Conservation (phyloP, 2,797 vertebrate genomes). For the Hydrolagus colliei region DNA sequence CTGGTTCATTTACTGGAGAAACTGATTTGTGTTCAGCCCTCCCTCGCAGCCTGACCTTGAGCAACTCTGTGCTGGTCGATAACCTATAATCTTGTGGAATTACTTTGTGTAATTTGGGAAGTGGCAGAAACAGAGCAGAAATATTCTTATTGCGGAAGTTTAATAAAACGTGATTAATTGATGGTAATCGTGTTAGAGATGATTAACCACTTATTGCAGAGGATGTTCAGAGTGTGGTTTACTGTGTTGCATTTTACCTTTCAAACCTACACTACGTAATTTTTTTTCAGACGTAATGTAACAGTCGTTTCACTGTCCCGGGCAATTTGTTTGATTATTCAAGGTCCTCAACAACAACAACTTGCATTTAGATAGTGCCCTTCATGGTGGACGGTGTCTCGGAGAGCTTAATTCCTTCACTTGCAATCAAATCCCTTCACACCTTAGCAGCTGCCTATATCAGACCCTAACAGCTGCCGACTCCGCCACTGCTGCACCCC, state of each 20-base stretch:
- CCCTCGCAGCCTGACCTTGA: constrained; percentile 20
- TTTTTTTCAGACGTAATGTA: too few species aligned
- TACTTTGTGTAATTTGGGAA: constrained; percentile 26
- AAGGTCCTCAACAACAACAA: too few species aligned
- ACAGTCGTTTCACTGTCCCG: too few species aligned
- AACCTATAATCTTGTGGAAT: constrained; percentile 28
- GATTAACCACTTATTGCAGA: neutral
- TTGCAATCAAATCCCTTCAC: too few species aligned
- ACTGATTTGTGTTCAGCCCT: constrained; percentile 27
- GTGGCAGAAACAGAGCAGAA: neutral
- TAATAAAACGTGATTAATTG: constrained; percentile 29
- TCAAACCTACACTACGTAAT: too few species aligned
- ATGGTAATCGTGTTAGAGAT: constrained; percentile 5
- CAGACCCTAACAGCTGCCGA: too few species aligned
- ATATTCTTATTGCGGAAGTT: neutral
- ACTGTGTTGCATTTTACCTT: neutral
- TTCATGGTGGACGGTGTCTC: too few species aligned
- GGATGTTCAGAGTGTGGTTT: neutral
- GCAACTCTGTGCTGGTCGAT: constrained; percentile 9
- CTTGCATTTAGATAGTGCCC: too few species aligned
- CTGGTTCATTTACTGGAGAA: constrained; percentile 9
- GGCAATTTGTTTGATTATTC: too few species aligned
- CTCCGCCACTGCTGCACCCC: too few species aligned
- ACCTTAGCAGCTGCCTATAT: too few species aligned
- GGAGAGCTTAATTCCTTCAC: too few species aligned